These are phyloP conservation scores for Ceratina japonica DNA, from an alignment of 1,140 invertebrate genomes.

Conservation along the genomic window DNA sequence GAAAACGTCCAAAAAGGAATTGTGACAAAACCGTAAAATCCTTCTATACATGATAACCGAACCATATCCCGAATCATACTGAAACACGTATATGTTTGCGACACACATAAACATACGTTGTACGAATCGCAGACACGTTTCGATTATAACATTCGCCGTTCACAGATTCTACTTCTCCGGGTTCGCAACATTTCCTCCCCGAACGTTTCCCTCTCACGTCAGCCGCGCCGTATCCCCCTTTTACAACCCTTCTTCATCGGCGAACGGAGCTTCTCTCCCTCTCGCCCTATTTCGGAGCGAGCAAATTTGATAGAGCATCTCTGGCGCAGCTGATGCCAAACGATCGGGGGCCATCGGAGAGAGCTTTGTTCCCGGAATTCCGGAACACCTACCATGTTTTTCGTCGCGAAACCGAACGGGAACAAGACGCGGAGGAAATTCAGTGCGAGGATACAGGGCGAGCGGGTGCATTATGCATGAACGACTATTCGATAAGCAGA, in stretches of 20 bases:
- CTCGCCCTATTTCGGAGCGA: background rate
- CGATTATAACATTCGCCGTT: conserved; percentile 33
- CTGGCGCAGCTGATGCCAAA: conserved; percentile 46
- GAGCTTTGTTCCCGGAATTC: conserved; percentile 47
- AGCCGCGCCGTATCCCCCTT: background rate
- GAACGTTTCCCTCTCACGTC: conserved; percentile 7
- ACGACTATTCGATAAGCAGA: conserved; percentile 67
- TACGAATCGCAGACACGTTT: background rate
- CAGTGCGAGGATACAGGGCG: background rate
- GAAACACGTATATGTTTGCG: too few relatives aligned
- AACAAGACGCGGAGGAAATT: conserved; percentile 2
- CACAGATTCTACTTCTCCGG: background rate
- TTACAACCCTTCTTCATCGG: background rate
- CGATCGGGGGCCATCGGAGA: conserved; percentile 12
- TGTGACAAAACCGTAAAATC: background rate
- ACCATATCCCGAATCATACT: background rate
- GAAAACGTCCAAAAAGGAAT: background rate
- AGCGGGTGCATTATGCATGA: conserved; percentile 66
- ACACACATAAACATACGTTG: too few relatives aligned
- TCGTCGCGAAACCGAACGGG: conserved; percentile 20
- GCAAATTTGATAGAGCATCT: conserved; percentile 54
- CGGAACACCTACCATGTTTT: conserved; percentile 42
- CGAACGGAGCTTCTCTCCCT: background rate
- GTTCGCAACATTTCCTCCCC: conserved; percentile 29
- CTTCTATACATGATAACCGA: conserved; percentile 1